Evolutionary conservation across 1,140 invertebrate genomes (phyloP).

Genomic region (Microplitis mediator): DNA sequence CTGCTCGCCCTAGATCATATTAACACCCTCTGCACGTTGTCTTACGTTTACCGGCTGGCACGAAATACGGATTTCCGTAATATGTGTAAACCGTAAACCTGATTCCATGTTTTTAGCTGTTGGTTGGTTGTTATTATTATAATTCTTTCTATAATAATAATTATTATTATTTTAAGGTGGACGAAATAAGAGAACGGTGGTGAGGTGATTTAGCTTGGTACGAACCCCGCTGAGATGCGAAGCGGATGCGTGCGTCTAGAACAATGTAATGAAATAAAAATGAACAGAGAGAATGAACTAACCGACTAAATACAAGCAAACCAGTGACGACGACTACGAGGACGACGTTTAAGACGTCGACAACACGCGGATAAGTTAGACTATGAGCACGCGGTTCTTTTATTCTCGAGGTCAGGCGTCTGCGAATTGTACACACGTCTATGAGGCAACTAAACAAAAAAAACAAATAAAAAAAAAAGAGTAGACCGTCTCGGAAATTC

Average conservation of each 20-base stretch:
- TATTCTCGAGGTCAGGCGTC: constrained; percentile 23
- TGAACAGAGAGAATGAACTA: constrained; percentile 6
- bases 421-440: constrained; percentile 18
- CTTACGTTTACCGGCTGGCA: neutral
- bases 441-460: neutral
- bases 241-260: constrained; percentile 5
- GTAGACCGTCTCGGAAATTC: constrained; percentile 21
- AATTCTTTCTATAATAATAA: neutral
- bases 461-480: neutral
- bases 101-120: too few relatives aligned
- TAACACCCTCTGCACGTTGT: neutral
- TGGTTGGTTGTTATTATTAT: neutral
- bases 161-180: neutral
- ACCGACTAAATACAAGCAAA: neutral
- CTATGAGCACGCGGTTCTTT: constrained; percentile 4
- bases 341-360: neutral
- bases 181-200: neutral
- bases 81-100: too few relatives aligned
- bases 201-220: neutral
- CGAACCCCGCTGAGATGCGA: neutral
- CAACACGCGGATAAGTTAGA: neutral
- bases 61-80: neutral
- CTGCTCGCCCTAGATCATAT: neutral
- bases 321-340: neutral
- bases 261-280: constrained; percentile 21